A percentile compares a stretch with the other conserved stretches of the same genome.
Conservation (phyloP, 2,797 vertebrate genomes). For the Trachops cirrhosus region DNA sequence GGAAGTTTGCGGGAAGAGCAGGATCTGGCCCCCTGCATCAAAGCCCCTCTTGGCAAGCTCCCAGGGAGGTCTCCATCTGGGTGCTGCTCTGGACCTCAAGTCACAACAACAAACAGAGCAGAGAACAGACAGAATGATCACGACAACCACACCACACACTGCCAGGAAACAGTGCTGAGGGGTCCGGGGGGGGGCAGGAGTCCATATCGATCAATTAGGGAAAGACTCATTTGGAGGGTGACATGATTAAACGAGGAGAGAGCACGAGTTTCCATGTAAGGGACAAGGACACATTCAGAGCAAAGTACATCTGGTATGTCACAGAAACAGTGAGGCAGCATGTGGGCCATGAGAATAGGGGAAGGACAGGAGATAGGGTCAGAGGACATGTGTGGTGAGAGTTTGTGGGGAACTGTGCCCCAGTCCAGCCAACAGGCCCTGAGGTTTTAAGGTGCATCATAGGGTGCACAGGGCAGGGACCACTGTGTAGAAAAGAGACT, state of each 20-base stretch:
- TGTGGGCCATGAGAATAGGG: not conserved
- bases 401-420: too few relatives aligned
- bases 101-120: too few relatives aligned
- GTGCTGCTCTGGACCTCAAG: not conserved
- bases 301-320: too few relatives aligned
- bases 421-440: not conserved
- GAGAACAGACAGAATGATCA: too few relatives aligned
- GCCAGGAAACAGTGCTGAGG: not conserved
- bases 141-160: not conserved
- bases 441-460: not conserved
- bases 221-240: not conserved
- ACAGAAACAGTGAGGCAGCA: not conserved
- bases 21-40: not conserved
- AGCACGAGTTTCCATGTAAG: not conserved
- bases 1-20: not conserved
- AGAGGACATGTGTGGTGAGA: accelerated
- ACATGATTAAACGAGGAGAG: not conserved
- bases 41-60: not conserved
- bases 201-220: not conserved
- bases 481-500: not conserved
- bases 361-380: too few relatives aligned
- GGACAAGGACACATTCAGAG: not conserved
- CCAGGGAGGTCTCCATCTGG: not conserved
- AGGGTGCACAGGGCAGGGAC: not conserved
- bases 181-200: not conserved